Conservation (phyloP, 2,113 vertebrate genomes). For the crab-eating macaque (Macaca fascicularis) region DNA sequence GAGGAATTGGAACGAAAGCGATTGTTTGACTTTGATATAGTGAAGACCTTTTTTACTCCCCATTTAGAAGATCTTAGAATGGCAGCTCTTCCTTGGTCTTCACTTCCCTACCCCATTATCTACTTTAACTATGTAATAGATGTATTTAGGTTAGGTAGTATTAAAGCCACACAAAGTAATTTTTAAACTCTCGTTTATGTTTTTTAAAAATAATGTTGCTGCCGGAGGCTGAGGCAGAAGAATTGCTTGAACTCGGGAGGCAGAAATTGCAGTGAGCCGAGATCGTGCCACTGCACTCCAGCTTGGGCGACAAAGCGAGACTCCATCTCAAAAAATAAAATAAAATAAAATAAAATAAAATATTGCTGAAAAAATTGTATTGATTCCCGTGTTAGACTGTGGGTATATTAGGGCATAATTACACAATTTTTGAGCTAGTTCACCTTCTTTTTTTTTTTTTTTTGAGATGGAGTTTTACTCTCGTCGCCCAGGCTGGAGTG, state of each 20-base stretch:
- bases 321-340: too few relatives aligned
- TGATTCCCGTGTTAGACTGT: neutral
- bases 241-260: too few relatives aligned
- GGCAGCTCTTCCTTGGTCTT: neutral
- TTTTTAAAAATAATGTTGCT: constrained; percentile 46
- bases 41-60: neutral
- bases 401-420: neutral
- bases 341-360: too few relatives aligned
- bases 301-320: too few relatives aligned
- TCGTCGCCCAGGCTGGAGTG: too few relatives aligned
- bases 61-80: neutral
- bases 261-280: too few relatives aligned
- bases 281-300: too few relatives aligned
- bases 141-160: neutral
- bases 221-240: too few relatives aligned
- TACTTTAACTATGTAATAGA: neutral
- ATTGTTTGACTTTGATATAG: neutral
- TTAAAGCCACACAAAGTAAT: constrained; percentile 36
- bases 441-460: too few relatives aligned
- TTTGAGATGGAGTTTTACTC: too few relatives aligned
- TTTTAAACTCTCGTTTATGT: constrained; percentile 29
- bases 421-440: neutral
- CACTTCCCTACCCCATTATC: neutral
- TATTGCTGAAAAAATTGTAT: neutral
- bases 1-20: neutral